Conservation (phyloP, 2,888 invertebrate genomes). For the Luperina testacea region DNA sequence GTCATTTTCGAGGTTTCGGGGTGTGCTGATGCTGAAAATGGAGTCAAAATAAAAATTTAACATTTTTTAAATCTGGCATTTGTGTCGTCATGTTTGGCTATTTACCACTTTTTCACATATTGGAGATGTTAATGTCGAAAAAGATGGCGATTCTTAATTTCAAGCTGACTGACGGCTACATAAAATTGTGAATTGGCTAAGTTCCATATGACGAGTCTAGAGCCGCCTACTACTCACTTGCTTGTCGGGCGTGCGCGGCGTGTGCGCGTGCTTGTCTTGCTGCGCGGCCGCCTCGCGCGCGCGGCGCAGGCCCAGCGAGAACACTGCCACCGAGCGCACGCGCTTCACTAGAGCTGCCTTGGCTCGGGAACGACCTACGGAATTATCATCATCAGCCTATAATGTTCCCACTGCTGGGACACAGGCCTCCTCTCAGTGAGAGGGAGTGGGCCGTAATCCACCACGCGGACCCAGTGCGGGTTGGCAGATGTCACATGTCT, state of each 20-base stretch:
- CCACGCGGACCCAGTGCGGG: no score
- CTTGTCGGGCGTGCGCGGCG: slow-evolving; percentile 62
- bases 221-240: background rate
- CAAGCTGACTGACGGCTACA: no score
- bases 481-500: no score
- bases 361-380: slow-evolving; percentile 85
- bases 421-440: no score
- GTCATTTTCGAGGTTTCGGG: background rate
- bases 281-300: slow-evolving; percentile 93
- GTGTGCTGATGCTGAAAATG: background rate
- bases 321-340: slow-evolving; percentile 95
- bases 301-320: slow-evolving; percentile 94
- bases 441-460: no score
- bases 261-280: slow-evolving; percentile 63
- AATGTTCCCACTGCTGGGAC: no score
- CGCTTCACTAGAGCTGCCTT: slow-evolving; percentile 95
- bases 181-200: background rate
- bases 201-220: background rate
- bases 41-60: no score
- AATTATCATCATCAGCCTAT: no score
- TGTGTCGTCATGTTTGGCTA: no score
- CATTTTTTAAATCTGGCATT: no score
- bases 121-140: background rate
- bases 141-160: background rate
- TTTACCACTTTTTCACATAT: no score